Evolutionary conservation across 2,888 invertebrate species (phyloP).

Genomic region (Cephus spinipes): DNA sequence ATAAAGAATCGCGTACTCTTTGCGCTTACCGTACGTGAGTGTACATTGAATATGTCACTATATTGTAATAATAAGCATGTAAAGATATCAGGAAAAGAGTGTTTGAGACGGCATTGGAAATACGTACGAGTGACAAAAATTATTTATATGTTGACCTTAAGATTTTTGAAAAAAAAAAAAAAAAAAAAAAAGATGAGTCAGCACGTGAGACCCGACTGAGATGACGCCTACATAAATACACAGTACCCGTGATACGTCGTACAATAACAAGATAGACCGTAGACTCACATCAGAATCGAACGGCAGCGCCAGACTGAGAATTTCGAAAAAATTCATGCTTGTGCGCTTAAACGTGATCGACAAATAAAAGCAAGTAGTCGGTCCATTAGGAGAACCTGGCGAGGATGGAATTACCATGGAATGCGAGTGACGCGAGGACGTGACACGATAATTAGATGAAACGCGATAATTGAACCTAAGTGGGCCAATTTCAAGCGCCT

Average conservation of each 20-base stretch:
- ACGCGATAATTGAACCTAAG: background rate
- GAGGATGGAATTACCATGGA: background rate
- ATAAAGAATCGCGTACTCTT: too few species aligned
- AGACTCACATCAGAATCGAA: background rate
- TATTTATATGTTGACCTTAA: background rate
- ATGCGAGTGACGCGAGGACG: background rate
- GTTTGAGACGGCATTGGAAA: too few species aligned
- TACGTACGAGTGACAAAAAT: background rate
- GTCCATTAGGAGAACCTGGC: background rate
- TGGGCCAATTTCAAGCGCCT: slow-evolving; percentile 4
- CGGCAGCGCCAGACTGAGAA: background rate
- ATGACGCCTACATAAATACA: background rate
- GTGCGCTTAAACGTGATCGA: background rate
- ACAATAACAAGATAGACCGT: background rate
- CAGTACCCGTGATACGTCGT: background rate
- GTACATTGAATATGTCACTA: too few species aligned
- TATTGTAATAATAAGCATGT: too few species aligned
- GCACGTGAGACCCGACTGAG: background rate
- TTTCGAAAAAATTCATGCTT: background rate
- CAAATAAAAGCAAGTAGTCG: background rate
- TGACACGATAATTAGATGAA: slow-evolving; percentile 3
- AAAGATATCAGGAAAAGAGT: too few species aligned
- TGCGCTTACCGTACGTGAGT: too few species aligned
- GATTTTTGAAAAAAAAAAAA: background rate
- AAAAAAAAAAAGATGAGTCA: background rate